Base-by-base conservation (phyloP, 2,113 vertebrate species). In the Rhodinocichla rosea region DNA sequence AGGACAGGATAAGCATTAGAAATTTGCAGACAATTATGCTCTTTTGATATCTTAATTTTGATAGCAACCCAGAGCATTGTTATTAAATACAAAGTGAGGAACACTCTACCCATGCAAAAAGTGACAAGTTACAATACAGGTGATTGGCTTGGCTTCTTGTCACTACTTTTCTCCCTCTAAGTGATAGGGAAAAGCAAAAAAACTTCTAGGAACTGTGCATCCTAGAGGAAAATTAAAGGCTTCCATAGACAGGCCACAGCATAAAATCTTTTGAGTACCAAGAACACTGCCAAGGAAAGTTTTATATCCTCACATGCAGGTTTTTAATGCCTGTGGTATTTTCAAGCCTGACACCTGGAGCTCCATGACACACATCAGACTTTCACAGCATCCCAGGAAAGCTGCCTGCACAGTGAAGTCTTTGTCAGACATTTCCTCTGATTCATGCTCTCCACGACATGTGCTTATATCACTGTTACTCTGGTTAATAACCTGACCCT, bases 401-500 rank as follows among this genome's bases (percentile, higher is more conserved):
- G 65, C 63, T 83, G 83, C 86, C 87, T 78, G 88, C 76, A 76
- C 49, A 55, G 53, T 11, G 91, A 96, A 53, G 71, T 62, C 91
- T 96, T 96, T 94, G 83, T 97, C 93, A 94, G 87, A 87, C 3
- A 4, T 63, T 69, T 50, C 75, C 69, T 84, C 93, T 96, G 93
- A 96, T 96, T 96, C 95, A 96, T 67, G 84, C 78, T 90, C 77
- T 87, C 82, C 55, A 55, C 2, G 14, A 56, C 78, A 80, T 59
- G 82, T 78, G 73, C 68, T 97, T 97, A 89, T 96, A 96, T 96
- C 87, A 81, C 74, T 73, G 62, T 83, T 92, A 76, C 5, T 57
- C 83, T 50, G 20, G 45, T 95, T 97, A 96, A 96, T 92, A 91
- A 94, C 90, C 91, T 94, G 96, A 95, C 95, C 96, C 89, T 97